These are phyloP conservation scores for Phyllotis vaccarum DNA, from an alignment of 2,797 vertebrate genomes.

Conservation along the genomic window DNA sequence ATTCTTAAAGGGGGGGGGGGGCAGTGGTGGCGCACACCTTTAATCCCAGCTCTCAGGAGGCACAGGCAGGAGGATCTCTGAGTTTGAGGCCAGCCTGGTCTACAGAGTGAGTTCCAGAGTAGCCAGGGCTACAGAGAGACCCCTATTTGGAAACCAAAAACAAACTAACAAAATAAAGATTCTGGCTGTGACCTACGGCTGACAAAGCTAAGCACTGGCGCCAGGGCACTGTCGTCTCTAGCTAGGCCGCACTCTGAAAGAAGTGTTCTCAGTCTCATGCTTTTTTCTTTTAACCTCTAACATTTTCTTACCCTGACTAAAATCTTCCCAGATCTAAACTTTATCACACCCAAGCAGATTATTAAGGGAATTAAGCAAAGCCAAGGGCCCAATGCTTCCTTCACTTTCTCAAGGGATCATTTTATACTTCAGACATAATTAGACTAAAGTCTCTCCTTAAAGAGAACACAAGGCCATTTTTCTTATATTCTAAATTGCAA, in stretches of 20 bases:
- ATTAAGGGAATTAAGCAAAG: slow-evolving; percentile 76
- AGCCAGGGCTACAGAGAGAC: too few species aligned
- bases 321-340: slow-evolving; percentile 57
- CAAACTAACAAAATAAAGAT: slow-evolving; percentile 57
- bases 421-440: slow-evolving; percentile 73
- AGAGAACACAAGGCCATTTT: slow-evolving; percentile 79
- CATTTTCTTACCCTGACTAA: slow-evolving; percentile 79
- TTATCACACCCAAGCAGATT: slow-evolving; percentile 75
- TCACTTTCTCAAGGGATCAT: slow-evolving; percentile 82
- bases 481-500: slow-evolving; percentile 75
- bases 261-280: slow-evolving; percentile 47
- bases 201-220: slow-evolving; percentile 72
- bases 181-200: slow-evolving; percentile 67
- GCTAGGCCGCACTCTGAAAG: slow-evolving; percentile 63
- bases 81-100: neutral
- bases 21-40: neutral
- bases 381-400: slow-evolving; percentile 81
- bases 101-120: too few species aligned
- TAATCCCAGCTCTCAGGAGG: neutral
- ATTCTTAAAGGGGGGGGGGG: slow-evolving; percentile 84
- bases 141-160: neutral
- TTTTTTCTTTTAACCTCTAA: slow-evolving; percentile 60
- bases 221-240: slow-evolving; percentile 71
- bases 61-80: neutral
- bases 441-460: slow-evolving; percentile 70